Percentiles rank a stretch among this genome's conserved stretches.
Evolutionary conservation across 2,888 invertebrate species (phyloP).

Genomic region (Lapara coniferarum): DNA sequence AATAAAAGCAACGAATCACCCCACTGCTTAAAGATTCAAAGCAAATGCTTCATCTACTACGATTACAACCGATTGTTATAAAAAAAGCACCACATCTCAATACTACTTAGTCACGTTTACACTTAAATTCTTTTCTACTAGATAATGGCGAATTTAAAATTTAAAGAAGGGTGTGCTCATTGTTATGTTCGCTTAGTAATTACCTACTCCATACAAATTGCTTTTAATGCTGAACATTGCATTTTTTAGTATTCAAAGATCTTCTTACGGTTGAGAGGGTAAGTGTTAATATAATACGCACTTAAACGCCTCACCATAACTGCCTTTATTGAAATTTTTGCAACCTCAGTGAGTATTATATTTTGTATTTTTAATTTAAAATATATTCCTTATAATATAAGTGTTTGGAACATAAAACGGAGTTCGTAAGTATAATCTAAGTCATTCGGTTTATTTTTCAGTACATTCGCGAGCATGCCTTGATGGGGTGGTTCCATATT

Average conservation of each 20-base stretch:
- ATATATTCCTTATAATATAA: neutral
- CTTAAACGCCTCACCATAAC: neutral
- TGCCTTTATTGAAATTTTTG: neutral
- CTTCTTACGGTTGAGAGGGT: slow-evolving; percentile 23
- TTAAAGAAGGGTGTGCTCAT: slow-evolving; percentile 37
- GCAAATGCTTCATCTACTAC: neutral
- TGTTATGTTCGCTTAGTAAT: slow-evolving; percentile 35
- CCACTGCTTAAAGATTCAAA: neutral
- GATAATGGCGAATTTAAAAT: slow-evolving; percentile 39
- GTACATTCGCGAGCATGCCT: too few species aligned
- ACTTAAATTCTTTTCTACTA: slow-evolving; percentile 29
- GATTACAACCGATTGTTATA: neutral
- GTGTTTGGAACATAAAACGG: neutral
- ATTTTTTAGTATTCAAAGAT: slow-evolving; percentile 25
- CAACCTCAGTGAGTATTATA: neutral
- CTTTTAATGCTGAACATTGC: slow-evolving; percentile 20
- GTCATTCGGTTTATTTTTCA: too few species aligned
- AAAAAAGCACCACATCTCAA: neutral
- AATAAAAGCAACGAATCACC: neutral
- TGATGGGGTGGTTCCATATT: too few species aligned
- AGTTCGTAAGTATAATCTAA: too few species aligned
- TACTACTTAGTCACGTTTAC: slow-evolving; percentile 15
- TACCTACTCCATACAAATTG: slow-evolving; percentile 32
- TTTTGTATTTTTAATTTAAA: neutral
- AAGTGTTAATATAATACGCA: slow-evolving; percentile 4